Evolutionary conservation across 1,140 invertebrate species (phyloP).

Genomic region (Bombus sylvicola): DNA sequence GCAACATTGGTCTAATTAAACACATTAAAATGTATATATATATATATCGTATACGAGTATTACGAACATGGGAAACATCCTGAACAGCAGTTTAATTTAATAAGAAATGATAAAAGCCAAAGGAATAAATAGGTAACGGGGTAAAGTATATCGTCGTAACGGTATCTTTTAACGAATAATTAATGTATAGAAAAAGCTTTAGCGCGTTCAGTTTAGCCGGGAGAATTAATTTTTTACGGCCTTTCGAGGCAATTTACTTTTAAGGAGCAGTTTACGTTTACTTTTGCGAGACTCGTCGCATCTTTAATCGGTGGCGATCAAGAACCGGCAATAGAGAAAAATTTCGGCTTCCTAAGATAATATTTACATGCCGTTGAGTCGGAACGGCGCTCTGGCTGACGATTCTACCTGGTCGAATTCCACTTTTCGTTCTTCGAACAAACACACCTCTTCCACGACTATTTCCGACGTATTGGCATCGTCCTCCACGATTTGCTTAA

Average conservation of each 20-base stretch:
- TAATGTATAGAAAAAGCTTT: not conserved
- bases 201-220: not conserved
- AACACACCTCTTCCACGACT: slow-evolving; percentile 23
- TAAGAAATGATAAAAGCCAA: not conserved
- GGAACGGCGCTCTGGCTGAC: not conserved
- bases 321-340: not conserved
- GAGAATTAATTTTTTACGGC: not conserved
- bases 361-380: slow-evolving; percentile 31
- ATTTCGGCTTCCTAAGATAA: slow-evolving; percentile 40
- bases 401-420: slow-evolving; percentile 45
- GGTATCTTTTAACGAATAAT: not conserved
- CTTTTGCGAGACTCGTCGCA: too few relatives aligned
- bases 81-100: not conserved
- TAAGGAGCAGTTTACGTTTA: not conserved
- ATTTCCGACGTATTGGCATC: slow-evolving; percentile 15
- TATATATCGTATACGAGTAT: not conserved
- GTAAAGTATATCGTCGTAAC: not conserved
- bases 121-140: not conserved
- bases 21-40: not conserved
- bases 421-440: slow-evolving; percentile 24
- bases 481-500: slow-evolving; percentile 31
- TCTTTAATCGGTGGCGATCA: slow-evolving; percentile 10
- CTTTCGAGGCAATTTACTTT: not conserved
- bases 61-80: not conserved
- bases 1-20: not conserved